These are phyloP conservation scores for Halocynthia roretzi DNA, from an alignment of 23 tunicate species.

Conservation along the genomic window DNA sequence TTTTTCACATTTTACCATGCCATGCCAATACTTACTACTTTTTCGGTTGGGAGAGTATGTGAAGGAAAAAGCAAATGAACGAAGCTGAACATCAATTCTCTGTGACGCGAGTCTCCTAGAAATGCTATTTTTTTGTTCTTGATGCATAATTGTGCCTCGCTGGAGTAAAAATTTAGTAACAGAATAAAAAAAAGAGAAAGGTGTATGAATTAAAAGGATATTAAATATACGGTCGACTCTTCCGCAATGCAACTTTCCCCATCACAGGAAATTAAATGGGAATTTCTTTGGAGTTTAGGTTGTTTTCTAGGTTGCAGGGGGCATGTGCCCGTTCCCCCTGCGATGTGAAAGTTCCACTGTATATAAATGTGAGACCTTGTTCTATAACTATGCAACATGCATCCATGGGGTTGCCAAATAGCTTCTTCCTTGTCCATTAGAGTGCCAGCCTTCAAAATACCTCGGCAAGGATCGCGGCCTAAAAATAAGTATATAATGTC, in stretches of 20 bases:
- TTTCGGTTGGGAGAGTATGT: background rate
- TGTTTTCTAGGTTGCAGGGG: too few relatives aligned
- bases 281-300: too few relatives aligned
- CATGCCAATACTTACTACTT: slow-evolving; percentile 1
- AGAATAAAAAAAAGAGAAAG: background rate
- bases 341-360: too few relatives aligned
- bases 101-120: slow-evolving; percentile 57
- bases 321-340: too few relatives aligned
- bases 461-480: slow-evolving; percentile 45
- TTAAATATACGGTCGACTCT: too few relatives aligned
- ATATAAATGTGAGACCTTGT: slow-evolving; percentile 10
- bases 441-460: slow-evolving; percentile 42
- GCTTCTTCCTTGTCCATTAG: slow-evolving; percentile 29
- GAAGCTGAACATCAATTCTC: slow-evolving; percentile 20
- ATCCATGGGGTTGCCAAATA: slow-evolving; percentile 73
- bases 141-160: slow-evolving; percentile 40
- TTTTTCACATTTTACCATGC: too few relatives aligned
- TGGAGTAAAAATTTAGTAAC: background rate
- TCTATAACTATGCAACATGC: slow-evolving; percentile 68
- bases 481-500: background rate
- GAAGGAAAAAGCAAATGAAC: background rate
- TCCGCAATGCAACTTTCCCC: too few relatives aligned
- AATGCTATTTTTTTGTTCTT: slow-evolving; percentile 37
- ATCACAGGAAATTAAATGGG: too few relatives aligned
- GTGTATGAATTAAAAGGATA: too few relatives aligned